Evolutionary conservation across 2,888 invertebrate species (phyloP), one percentile per base, ranked within the genome.

Genomic region (Masnerella sp.): DNA sequence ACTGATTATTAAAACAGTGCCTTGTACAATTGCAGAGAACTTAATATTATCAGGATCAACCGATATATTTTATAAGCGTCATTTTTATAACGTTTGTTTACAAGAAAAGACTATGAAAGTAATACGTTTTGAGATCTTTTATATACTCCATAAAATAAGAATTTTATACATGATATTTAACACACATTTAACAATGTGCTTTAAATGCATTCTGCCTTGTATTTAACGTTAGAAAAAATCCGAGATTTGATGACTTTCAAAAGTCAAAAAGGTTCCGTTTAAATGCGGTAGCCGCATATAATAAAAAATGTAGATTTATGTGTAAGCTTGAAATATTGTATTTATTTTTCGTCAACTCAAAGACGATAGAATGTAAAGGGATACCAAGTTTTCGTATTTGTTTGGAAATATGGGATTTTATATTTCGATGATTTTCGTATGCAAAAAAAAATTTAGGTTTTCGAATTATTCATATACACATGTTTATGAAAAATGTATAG

Each of bases 361-460:
- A 20, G 70, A 62, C 61, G 78, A 80, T 76, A 80, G 79, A 79
- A 77, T 81, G 81, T 81, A 79, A 62, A 64, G 71, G 42, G 47
- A 47, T 71, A 52, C 71, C 64, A 68, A 75, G 52, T 62, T 56
- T 64, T 30, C 58, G 51, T 62, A 64, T 65, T 56, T 67, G 51
- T 34, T 43, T 56, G 67, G 52, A 22, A 7, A 7, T 3, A 22
- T 22, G n/a, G n/a, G n/a, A n/a, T n/a, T n/a, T n/a, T n/a, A n/a
- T n/a, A n/a, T n/a, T n/a, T n/a, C n/a, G n/a, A n/a, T n/a, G n/a
- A n/a, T n/a, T n/a, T n/a, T n/a, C n/a, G n/a, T n/a, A n/a, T n/a
- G n/a, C n/a, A 20, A 42, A 20, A 38, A 18, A 45, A 36, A 52
- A 14, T 5, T 38, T n/a, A n/a, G n/a, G n/a, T n/a, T n/a, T n/a